Percentiles rank a stretch among this genome's conserved stretches.
phyloP scores from a whole-genome alignment of 2,797 vertebrate genomes.

The Acanthiza pusilla region DNA sequence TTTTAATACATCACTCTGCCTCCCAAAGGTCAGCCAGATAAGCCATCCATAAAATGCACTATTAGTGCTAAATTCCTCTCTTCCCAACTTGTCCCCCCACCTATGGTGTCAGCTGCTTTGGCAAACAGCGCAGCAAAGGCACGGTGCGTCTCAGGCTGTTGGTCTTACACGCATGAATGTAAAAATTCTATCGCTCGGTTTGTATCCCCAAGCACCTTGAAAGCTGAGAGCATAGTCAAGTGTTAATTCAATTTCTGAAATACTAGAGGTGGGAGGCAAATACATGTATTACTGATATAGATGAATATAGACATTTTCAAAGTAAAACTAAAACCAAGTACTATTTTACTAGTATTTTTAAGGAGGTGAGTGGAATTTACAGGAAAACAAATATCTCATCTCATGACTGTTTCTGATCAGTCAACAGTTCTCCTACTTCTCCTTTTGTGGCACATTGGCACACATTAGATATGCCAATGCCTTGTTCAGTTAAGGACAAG shows the following conservation, averaged over 20 bases:
- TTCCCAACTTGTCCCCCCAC: neutral
- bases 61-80: neutral
- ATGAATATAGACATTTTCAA: neutral
- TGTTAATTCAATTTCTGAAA: neutral
- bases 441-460: neutral
- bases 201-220: neutral
- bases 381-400: neutral
- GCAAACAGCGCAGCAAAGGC: neutral
- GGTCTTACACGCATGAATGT: accelerated
- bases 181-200: neutral
- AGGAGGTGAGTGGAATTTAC: neutral
- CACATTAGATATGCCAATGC: neutral
- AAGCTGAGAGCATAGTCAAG: neutral
- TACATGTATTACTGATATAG: neutral
- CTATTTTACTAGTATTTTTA: neutral
- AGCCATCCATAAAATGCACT: neutral
- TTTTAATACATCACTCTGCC: neutral
- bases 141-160: neutral
- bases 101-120: neutral
- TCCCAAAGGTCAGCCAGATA: slow-evolving; percentile 7
- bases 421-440: neutral
- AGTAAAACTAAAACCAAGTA: neutral
- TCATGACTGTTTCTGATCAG: neutral
- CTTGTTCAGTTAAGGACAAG: neutral
- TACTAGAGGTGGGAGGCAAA: neutral